Base-by-base conservation (phyloP, 2,888 invertebrate species). In the Smittia sp. region DNA sequence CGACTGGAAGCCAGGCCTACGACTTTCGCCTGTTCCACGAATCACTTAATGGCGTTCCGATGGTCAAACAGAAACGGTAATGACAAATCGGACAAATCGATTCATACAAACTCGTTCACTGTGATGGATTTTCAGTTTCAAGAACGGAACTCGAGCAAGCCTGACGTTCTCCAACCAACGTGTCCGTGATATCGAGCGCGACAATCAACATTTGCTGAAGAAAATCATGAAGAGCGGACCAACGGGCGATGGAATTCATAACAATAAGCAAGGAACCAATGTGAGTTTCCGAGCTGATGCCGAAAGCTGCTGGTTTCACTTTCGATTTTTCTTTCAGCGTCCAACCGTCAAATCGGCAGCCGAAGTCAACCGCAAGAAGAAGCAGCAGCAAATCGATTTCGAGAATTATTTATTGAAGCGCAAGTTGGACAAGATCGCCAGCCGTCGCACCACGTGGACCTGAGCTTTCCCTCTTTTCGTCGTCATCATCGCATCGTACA, bases 341-440 rank as follows among this genome's bases (percentile, higher is more conserved):
- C 24, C 39, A 11, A 13, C 18, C 27, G 27, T 63, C 38, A 62
- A 24, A 58, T 81, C 84, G 0, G 82, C 84, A 0, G 85, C 86
- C 0, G 85, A 86, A 0, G 80, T 86, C 0, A 82, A 82, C 70
- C 82, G 87, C 54, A 85, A 84, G 77, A 83, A 83, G 67, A 83
- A 84, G 77, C 86, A 87, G 78, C 81, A 83, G 52, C 84, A 85
- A 79, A 87, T 87, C 22, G 85, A 87, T 76, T 81, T 85, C 74
- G 87, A 87, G 58, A 87, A 87, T 77, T 83, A 86, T 83, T 84
- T 73, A 13, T 24, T 63, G 7, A 62, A 73, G 11, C 63, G 25
- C 3, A 63, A 73, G 18, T 11, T 63, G 20, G 63, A 73, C 24
- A 63, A 73, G 46, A 70, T 70, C 46, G 70, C 70, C 18, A 1